Conservation (phyloP, 2,113 vertebrate species). For the Salvelinus sp. region DNA sequence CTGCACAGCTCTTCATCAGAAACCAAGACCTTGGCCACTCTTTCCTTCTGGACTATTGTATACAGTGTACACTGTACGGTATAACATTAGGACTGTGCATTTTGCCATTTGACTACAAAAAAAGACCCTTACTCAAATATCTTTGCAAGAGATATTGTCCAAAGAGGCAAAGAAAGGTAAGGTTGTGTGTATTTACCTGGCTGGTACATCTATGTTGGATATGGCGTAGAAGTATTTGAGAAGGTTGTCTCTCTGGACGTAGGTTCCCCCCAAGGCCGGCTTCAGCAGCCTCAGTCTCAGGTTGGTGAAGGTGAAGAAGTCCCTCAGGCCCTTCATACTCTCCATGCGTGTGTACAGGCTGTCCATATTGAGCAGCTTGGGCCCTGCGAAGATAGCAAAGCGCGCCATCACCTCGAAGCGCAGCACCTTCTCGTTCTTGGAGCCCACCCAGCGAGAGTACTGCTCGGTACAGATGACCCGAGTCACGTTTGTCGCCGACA, state of each 20-base stretch:
- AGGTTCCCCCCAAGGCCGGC: conserved; percentile 91
- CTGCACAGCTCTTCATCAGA: too few relatives aligned
- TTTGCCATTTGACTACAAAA: too few relatives aligned
- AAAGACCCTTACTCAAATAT: too few relatives aligned
- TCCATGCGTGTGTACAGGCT: conserved; percentile 92
- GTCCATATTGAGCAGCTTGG: conserved; percentile 90
- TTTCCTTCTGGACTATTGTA: too few relatives aligned
- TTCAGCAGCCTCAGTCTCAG: conserved; percentile 89
- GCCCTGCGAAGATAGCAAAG: conserved; percentile 92
- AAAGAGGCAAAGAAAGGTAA: too few relatives aligned
- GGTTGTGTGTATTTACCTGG: conserved; percentile 76
- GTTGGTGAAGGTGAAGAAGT: conserved; percentile 97
- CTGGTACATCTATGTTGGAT: conserved; percentile 91
- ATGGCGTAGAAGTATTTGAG: conserved; percentile 96
- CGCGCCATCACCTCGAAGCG: conserved; percentile 95
- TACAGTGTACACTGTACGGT: too few relatives aligned
- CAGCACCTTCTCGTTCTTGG: conserved; percentile 90
- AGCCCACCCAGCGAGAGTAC: conserved; percentile 90
- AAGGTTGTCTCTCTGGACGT: conserved; percentile 89
- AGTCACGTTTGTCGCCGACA: conserved; percentile 86
- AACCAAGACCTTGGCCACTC: too few relatives aligned
- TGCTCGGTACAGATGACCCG: conserved; percentile 97
- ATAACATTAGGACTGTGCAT: too few relatives aligned
- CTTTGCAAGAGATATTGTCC: too few relatives aligned
- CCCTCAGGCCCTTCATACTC: conserved; percentile 91